Base-by-base conservation (phyloP, 1,140 invertebrate genomes). In the Mylabris phalerata region DNA sequence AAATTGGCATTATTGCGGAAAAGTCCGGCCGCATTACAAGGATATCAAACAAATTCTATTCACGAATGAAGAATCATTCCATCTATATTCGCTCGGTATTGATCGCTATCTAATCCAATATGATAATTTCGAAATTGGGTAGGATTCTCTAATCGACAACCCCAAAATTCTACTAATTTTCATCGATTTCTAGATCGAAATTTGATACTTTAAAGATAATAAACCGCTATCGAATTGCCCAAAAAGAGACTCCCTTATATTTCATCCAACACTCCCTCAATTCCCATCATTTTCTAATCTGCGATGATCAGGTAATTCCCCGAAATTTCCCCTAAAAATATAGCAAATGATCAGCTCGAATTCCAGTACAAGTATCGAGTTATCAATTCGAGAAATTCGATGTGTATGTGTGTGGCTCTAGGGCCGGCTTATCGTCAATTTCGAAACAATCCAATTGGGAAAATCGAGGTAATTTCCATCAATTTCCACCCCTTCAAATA, bases 41-140 rank as follows among this genome's bases (percentile, higher is more conserved):
- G 69, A 76, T 0, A 76, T 86, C 19, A 76, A 70, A 3, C 70
- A 79, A 13, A 64, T 84, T 0, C 67, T 80, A 48, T 86, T 85
- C 61, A 52, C 74, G 2, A 41, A 65, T 1, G 66, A 68, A 48
- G 69, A 49, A 6, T 50, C 27, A 11, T 57, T 55, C n/a, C 40
- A 77, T 24, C 65, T 86, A 0, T 70, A 82, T 25, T 82, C 82
- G 0, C 64, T 86, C n/a, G 82, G 81, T 2, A 67, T 75, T 27
- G 84, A 86, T 63, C 61, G 77, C n/a, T 69, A 78, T n/a, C 69
- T 89, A 71, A 79, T 87, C 10, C 85, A 87, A 72, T 90, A 89
- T 39, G 66, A 63, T 24, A 62, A 64, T 27, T 38, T 55, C 19
- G 55, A 62, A 38, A 11, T 58, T 10, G 40, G 48, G 48, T 44